These are phyloP conservation scores for Tympanoctomys barrerae DNA, from an alignment of 2,797 vertebrate genomes.

Conservation along the genomic window DNA sequence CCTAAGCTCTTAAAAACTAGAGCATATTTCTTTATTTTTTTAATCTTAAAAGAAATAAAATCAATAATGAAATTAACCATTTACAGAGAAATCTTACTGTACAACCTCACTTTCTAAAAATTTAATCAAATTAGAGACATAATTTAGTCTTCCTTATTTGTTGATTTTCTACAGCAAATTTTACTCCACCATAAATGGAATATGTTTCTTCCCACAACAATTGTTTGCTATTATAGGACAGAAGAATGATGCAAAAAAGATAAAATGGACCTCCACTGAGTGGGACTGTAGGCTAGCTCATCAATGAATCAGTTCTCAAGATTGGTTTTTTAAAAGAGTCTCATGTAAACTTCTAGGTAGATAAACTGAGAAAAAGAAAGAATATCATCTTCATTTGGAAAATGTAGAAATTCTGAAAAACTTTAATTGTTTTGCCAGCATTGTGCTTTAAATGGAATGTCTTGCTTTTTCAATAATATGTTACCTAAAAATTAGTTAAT, in stretches of 20 bases:
- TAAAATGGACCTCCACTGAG: neutral
- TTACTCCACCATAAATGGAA: neutral
- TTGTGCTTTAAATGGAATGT: neutral
- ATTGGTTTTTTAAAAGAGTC: neutral
- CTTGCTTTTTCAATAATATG: neutral
- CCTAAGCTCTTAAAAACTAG: neutral
- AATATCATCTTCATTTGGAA: neutral
- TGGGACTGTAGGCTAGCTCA: neutral
- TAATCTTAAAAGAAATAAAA: neutral
- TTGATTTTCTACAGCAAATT: neutral
- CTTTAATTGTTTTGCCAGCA: neutral
- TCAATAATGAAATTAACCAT: neutral
- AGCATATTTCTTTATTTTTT: constrained; percentile 8
- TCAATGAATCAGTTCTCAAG: neutral
- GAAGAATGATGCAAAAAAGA: neutral
- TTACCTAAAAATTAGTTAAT: constrained; percentile 2
- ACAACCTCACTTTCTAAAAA: neutral
- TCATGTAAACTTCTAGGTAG: neutral
- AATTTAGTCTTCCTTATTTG: neutral
- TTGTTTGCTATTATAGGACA: neutral
- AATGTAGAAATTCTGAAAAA: neutral
- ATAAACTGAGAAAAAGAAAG: neutral
- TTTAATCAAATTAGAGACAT: neutral
- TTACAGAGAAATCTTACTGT: neutral
- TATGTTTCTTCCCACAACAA: neutral